phyloP scores from a whole-genome alignment of 2,113 vertebrate genomes.

The Myxocyprinus asiaticus region DNA sequence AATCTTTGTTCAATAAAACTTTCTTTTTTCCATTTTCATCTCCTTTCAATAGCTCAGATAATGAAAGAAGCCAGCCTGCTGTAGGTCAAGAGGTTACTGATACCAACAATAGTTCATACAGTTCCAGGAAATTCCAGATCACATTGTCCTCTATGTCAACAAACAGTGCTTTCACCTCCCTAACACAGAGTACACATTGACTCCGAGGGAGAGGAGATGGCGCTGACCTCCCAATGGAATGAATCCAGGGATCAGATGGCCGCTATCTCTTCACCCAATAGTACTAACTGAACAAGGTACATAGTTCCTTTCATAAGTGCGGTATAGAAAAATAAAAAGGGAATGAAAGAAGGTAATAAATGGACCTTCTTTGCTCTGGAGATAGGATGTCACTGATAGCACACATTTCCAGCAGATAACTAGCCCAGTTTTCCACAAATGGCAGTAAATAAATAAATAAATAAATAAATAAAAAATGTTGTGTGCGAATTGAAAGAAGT shows the following conservation, averaged over 20 bases:
- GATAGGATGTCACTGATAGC: constrained; percentile 32
- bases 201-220: constrained; percentile 18
- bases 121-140: constrained; percentile 39
- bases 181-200: constrained; percentile 50
- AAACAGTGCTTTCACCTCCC: constrained; percentile 35
- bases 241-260: constrained; percentile 35
- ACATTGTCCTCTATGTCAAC: constrained; percentile 31
- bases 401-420: not conserved
- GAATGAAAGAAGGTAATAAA: constrained; percentile 9
- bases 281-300: not conserved
- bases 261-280: constrained; percentile 23
- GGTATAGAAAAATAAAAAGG: constrained; percentile 22
- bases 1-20: too few species aligned
- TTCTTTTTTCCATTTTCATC: not conserved
- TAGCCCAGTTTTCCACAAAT: constrained; percentile 20
- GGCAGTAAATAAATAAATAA: not conserved
- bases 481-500: constrained; percentile 20
- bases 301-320: not conserved
- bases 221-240: constrained; percentile 41
- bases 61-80: constrained; percentile 19
- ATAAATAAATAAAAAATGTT: constrained; percentile 8
- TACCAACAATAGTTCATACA: constrained; percentile 30
- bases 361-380: not conserved
- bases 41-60: constrained; percentile 25
- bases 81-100: constrained; percentile 20